These are phyloP conservation scores for Drosophila acutilabella DNA, from an alignment of 2,888 invertebrate species.

Conservation along the genomic window DNA sequence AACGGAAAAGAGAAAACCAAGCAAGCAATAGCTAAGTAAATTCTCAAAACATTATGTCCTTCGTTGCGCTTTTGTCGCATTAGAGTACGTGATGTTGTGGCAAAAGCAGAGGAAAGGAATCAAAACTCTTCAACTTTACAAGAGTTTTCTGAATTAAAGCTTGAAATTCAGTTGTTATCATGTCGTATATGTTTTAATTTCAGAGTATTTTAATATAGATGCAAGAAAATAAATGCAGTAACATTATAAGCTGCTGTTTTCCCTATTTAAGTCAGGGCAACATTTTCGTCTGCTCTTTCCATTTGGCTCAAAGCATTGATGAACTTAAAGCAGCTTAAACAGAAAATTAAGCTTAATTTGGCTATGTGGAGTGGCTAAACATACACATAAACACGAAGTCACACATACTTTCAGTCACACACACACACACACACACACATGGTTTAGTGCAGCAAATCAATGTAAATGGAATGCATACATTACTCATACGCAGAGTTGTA, in stretches of 20 bases:
- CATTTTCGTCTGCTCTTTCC: background rate
- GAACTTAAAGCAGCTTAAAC: conserved; percentile 36
- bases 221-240: background rate
- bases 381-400: background rate
- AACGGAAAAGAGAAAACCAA: conserved; percentile 5
- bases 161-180: background rate
- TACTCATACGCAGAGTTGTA: conserved; percentile 70
- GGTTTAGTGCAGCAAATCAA: conserved; percentile 58
- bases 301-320: conserved; percentile 2
- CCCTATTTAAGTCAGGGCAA: conserved; percentile 9
- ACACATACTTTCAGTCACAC: background rate
- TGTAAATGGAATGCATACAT: conserved; percentile 73
- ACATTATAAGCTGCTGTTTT: background rate
- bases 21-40: conserved; percentile 65
- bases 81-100: conserved; percentile 76
- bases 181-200: background rate
- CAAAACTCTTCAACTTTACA: conserved; percentile 15
- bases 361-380: conserved; percentile 1
- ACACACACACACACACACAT: background rate
- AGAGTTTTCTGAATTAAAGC: background rate
- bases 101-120: conserved; percentile 11
- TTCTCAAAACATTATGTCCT: conserved; percentile 73
- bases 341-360: conserved; percentile 21
- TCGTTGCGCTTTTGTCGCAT: conserved; percentile 81
- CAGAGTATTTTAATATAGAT: background rate